phyloP scores from a whole-genome alignment of 1,140 invertebrate species.

The Pogonognathellus flavescens region DNA sequence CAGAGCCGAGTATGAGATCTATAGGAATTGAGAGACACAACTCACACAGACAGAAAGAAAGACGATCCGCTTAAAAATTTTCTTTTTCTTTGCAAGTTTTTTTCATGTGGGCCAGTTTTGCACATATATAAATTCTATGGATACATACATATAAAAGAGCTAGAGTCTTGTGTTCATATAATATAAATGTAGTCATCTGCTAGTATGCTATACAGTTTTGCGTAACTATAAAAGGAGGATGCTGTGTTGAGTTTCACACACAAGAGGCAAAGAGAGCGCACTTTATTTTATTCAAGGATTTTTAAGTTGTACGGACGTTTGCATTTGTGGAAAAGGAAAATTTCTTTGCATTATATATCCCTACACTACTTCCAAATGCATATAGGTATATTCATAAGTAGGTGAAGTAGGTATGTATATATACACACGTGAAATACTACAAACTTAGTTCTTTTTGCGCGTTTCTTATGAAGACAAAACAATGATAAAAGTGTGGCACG shows the following conservation, averaged over 20 bases:
- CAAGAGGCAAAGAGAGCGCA: not conserved
- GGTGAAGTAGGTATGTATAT: too few species aligned
- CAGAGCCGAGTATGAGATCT: not conserved
- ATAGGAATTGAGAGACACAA: not conserved
- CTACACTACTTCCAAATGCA: too few species aligned
- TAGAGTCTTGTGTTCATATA: not conserved
- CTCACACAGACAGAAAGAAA: conserved; percentile 7
- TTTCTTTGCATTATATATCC: not conserved
- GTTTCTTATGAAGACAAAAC: too few species aligned
- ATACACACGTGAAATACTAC: too few species aligned
- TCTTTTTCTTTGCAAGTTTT: conserved; percentile 20
- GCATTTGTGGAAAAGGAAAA: conserved; percentile 1
- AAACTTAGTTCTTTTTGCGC: too few species aligned
- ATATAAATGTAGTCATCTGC: not conserved
- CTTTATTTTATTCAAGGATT: conserved; percentile 32
- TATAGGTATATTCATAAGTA: too few species aligned
- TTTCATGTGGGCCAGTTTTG: conserved; percentile 6
- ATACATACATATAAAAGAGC: not conserved
- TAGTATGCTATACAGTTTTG: not conserved
- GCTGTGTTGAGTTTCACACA: not conserved
- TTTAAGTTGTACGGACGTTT: conserved; percentile 29
- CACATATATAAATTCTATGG: not conserved
- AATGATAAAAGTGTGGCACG: too few species aligned
- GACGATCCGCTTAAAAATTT: conserved; percentile 30
- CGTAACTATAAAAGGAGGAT: not conserved